These are phyloP conservation scores for Bufo gargarizans DNA, from an alignment of 2,113 vertebrate genomes.

Conservation along the genomic window DNA sequence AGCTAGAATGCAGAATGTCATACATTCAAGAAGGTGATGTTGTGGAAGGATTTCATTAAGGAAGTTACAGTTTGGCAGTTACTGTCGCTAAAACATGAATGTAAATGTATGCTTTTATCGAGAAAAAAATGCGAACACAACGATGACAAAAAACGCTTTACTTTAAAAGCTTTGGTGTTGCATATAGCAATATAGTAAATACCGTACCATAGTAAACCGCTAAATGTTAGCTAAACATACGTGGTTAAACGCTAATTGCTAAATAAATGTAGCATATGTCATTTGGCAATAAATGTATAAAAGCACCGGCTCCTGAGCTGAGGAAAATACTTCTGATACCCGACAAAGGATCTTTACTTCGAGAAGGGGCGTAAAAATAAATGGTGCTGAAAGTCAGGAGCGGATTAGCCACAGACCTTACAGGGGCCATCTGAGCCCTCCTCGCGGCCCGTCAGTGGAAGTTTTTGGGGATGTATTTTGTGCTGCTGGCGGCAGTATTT, in stretches of 20 bases:
- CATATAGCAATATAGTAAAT: neutral
- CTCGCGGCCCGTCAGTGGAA: no score
- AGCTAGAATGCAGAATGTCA: slow-evolving; percentile 35
- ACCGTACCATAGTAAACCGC: neutral
- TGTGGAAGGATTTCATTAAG: slow-evolving; percentile 51
- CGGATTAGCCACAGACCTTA: no score
- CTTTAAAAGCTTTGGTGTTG: neutral
- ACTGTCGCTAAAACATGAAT: neutral
- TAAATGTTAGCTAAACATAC: neutral
- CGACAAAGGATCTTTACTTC: no score
- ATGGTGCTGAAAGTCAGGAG: no score
- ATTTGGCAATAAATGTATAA: neutral
- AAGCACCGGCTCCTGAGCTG: no score
- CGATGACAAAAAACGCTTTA: neutral
- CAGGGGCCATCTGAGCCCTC: no score
- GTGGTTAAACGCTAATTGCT: neutral
- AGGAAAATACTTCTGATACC: no score
- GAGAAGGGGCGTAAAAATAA: no score
- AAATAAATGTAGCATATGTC: neutral
- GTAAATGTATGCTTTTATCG: neutral
- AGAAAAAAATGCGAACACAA: neutral
- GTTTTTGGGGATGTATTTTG: no score
- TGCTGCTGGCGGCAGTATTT: no score
- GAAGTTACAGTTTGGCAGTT: slow-evolving; percentile 20
- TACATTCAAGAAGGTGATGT: slow-evolving; percentile 50